Percentiles rank a stretch among this genome's conserved stretches.
These are phyloP conservation scores for Chloroceryle amazona DNA, from an alignment of 2,797 vertebrate species.

Conservation along the genomic window DNA sequence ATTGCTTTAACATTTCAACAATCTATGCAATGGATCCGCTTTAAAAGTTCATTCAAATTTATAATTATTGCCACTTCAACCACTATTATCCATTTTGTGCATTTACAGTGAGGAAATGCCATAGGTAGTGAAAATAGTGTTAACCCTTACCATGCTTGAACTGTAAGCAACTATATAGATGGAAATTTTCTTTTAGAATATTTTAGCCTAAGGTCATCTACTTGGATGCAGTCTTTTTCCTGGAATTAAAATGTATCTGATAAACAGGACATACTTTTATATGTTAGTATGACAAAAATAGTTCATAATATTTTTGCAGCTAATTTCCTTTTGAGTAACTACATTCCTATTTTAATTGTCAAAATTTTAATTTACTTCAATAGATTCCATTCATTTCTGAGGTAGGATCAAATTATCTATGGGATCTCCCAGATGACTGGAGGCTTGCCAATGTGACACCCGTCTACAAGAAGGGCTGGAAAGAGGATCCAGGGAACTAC, in stretches of 20 bases:
- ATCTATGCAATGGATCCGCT: constrained; percentile 14
- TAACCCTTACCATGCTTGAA: background rate
- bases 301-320: background rate
- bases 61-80: constrained; percentile 32
- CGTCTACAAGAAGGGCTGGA: too few relatives aligned
- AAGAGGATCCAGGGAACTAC: too few relatives aligned
- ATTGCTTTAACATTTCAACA: constrained; percentile 19
- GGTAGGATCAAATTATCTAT: background rate
- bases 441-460: too few relatives aligned
- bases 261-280: background rate
- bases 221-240: background rate
- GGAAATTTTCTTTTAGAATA: background rate
- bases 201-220: background rate
- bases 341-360: background rate
- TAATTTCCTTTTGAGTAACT: background rate
- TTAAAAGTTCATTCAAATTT: constrained; percentile 41
- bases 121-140: background rate
- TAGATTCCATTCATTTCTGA: background rate
- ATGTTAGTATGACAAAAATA: background rate
- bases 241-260: background rate
- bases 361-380: background rate
- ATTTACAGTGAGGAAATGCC: background rate
- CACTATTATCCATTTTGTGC: background rate
- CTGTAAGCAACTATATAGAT: background rate
- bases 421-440: too few relatives aligned